A percentile compares a stretch with the other conserved stretches of the same genome.
Evolutionary conservation across 2,888 invertebrate genomes (phyloP).

Genomic region (Trypoxylon attenuatum): DNA sequence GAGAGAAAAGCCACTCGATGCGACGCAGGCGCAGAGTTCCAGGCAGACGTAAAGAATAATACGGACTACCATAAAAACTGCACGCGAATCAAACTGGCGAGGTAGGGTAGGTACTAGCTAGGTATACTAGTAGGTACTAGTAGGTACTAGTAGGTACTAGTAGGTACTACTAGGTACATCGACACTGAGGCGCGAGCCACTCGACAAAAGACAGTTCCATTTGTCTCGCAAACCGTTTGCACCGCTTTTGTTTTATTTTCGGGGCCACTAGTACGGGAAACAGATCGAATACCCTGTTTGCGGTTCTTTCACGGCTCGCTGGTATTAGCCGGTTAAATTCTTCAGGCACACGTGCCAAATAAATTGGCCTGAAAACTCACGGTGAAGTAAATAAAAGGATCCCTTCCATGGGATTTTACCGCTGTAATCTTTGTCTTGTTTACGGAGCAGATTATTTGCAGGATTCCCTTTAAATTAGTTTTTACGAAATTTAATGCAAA

Average conservation of each 20-base stretch:
- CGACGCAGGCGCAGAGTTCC: conserved; percentile 12
- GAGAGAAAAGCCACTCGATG: conserved; percentile 31
- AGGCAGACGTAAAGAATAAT: conserved; percentile 34
- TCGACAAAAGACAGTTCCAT: conserved; percentile 27
- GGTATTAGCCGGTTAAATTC: no score
- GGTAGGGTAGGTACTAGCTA: no score
- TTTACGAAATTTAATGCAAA: no score
- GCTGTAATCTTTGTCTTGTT: no score
- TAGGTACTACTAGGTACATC: conserved; percentile 13
- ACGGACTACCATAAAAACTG: conserved; percentile 31
- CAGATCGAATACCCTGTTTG: neutral
- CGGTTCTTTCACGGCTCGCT: neutral
- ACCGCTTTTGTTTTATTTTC: conserved; percentile 1
- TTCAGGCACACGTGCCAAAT: no score
- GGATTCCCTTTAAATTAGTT: no score
- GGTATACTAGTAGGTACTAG: no score
- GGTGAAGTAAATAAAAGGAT: no score
- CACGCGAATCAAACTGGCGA: conserved; percentile 7
- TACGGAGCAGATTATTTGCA: no score
- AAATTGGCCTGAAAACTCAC: no score
- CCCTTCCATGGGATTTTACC: no score
- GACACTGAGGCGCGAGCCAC: neutral
- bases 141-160: no score
- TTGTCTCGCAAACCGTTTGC: conserved; percentile 27
- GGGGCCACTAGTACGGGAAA: neutral